These are phyloP conservation scores for Chironomus riparius DNA, from an alignment of 2,888 invertebrate species.

Conservation along the genomic window DNA sequence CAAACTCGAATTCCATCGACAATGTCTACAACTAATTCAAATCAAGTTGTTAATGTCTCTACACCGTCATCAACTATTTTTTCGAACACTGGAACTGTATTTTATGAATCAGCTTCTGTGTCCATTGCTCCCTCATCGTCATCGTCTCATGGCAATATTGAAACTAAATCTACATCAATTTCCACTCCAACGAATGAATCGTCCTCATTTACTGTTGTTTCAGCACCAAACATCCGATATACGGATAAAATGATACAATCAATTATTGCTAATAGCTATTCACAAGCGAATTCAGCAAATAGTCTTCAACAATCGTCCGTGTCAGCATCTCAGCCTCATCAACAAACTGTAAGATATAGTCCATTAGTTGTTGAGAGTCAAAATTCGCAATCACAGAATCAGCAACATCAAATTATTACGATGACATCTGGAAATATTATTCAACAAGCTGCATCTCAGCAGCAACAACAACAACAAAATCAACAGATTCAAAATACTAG, in stretches of 20 bases:
- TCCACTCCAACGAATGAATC: conserved; percentile 34
- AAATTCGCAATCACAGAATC: background rate
- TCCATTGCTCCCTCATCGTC: background rate
- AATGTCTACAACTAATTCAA: conserved; percentile 29
- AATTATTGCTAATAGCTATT: conserved; percentile 7
- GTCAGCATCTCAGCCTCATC: conserved; percentile 31
- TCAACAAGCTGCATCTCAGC: conserved; percentile 31
- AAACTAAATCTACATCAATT: background rate
- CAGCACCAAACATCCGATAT: conserved; percentile 33
- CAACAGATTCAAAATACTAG: background rate
- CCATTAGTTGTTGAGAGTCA: conserved; percentile 30
- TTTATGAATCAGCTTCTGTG: conserved; percentile 34
- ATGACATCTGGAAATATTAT: conserved; percentile 22
- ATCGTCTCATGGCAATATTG: background rate
- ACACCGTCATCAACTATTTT: conserved; percentile 32
- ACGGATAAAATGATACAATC: conserved; percentile 21
- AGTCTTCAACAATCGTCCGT: conserved; percentile 28
- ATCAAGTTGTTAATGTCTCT: conserved; percentile 30
- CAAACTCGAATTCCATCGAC: conserved; percentile 34
- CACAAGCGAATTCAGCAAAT: background rate
- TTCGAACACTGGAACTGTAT: conserved; percentile 39
- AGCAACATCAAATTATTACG: conserved; percentile 30
- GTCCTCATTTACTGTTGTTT: conserved; percentile 40
- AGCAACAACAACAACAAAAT: conserved; percentile 19
- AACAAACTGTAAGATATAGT: conserved; percentile 36